A percentile compares a stretch with the other conserved stretches of the same genome.
Evolutionary conservation across 2,888 invertebrate species (phyloP).

Genomic region (Apantesis nais): DNA sequence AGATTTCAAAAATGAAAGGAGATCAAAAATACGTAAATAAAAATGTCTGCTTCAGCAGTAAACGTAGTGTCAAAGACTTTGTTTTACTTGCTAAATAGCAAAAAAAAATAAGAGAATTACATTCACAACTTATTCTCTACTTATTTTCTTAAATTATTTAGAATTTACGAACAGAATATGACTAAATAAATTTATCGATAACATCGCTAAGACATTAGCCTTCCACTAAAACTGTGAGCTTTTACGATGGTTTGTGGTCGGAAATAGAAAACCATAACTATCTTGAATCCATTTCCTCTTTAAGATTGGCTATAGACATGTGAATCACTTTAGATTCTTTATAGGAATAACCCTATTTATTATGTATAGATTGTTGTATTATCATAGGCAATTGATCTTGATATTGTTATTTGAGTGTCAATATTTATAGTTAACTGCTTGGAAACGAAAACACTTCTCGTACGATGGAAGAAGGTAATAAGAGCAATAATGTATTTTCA

Average conservation of each 20-base stretch:
- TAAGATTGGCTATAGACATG: slow-evolving; percentile 35
- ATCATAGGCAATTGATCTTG: neutral
- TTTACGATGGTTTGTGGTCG: slow-evolving; percentile 44
- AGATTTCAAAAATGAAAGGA: neutral
- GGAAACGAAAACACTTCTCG: neutral
- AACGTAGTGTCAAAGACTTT: neutral
- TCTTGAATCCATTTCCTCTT: slow-evolving; percentile 53
- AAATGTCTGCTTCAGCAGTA: neutral
- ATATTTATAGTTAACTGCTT: neutral
- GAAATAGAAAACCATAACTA: slow-evolving; percentile 56
- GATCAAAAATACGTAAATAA: neutral
- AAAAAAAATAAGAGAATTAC: too few relatives aligned
- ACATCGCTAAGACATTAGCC: neutral
- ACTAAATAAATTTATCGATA: neutral
- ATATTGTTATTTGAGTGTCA: neutral
- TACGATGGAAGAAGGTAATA: neutral
- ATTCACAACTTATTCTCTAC: too few relatives aligned
- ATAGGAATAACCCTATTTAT: neutral
- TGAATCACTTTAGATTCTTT: slow-evolving; percentile 41
- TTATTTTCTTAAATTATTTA: neutral
- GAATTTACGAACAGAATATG: neutral
- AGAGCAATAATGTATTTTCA: neutral
- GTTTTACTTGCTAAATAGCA: too few relatives aligned
- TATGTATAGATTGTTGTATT: slow-evolving; percentile 1
- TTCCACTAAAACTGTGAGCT: slow-evolving; percentile 23